Percentiles rank a stretch among this genome's conserved stretches.
phyloP scores from a whole-genome alignment of 2,888 invertebrate genomes.

The Hirtodrosophila confusa region DNA sequence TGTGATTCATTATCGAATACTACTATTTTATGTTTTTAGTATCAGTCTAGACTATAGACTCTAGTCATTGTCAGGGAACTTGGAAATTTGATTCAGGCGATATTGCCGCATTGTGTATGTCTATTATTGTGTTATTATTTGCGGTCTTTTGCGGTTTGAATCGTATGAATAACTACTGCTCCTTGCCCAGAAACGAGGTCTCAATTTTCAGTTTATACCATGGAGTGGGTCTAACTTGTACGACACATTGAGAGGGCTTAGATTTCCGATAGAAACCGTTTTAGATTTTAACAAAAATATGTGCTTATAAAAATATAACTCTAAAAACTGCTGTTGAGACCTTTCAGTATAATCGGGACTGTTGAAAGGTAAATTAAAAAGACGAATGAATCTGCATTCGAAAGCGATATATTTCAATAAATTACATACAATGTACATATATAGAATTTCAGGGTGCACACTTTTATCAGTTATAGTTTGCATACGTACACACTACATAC shows the following conservation, averaged over 20 bases:
- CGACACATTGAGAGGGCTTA: constrained; percentile 24
- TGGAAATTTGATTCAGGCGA: constrained; percentile 26
- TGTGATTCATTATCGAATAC: too few species aligned
- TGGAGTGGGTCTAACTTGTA: constrained; percentile 7
- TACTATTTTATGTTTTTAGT: too few species aligned
- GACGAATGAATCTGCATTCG: too few species aligned
- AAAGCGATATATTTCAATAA: too few species aligned
- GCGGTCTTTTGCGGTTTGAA: constrained; percentile 44
- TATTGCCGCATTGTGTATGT: constrained; percentile 1
- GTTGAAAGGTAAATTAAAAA: too few species aligned
- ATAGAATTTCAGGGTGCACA: too few species aligned
- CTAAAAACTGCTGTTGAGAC: too few species aligned
- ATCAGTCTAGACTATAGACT: constrained; percentile 9
- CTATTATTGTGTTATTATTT: constrained; percentile 35
- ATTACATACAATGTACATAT: too few species aligned
- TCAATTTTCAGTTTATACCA: constrained; percentile 25
- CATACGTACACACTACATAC: not conserved
- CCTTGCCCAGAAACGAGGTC: constrained; percentile 15
- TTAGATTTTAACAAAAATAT: constrained; percentile 4
- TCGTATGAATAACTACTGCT: constrained; percentile 23
- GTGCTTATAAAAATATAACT: too few species aligned
- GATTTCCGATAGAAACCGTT: constrained; percentile 32
- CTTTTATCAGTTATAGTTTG: not conserved
- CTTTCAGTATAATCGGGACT: too few species aligned
- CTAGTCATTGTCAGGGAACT: constrained; percentile 17